A percentile compares a stretch with the other conserved stretches of the same genome.
Evolutionary conservation across 1,140 invertebrate genomes (phyloP).

Genomic region (Drosophila equinoxialis): DNA sequence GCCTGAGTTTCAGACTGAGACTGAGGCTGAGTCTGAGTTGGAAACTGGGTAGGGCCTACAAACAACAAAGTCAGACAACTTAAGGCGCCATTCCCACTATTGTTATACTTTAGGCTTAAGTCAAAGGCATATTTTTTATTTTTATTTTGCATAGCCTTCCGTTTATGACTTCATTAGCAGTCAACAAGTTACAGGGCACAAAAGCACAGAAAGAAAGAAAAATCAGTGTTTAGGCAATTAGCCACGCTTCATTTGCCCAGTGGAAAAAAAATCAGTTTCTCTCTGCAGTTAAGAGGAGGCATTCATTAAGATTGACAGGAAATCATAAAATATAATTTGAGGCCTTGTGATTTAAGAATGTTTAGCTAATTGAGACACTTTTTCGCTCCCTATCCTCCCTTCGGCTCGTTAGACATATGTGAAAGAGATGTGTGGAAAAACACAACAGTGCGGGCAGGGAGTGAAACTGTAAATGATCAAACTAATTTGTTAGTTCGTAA

Average conservation of each 20-base stretch:
- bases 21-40: slow-evolving; percentile 21
- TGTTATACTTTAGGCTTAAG: slow-evolving; percentile 38
- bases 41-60: slow-evolving; percentile 20
- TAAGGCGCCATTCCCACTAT: slow-evolving; percentile 53
- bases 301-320: slow-evolving; percentile 75
- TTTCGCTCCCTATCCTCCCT: background rate
- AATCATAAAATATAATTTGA: slow-evolving; percentile 75
- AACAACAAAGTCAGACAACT: background rate
- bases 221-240: slow-evolving; percentile 63
- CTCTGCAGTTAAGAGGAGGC: slow-evolving; percentile 36
- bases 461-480: slow-evolving; percentile 11
- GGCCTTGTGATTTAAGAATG: slow-evolving; percentile 45
- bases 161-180: slow-evolving; percentile 74
- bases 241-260: slow-evolving; percentile 65
- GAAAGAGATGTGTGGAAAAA: background rate
- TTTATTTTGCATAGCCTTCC: slow-evolving; percentile 32
- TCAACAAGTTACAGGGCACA: slow-evolving; percentile 56
- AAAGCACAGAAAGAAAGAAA: slow-evolving; percentile 20
- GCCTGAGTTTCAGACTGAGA: background rate
- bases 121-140: background rate
- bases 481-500: slow-evolving; percentile 10
- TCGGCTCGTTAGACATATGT: background rate
- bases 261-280: slow-evolving; percentile 44
- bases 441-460: background rate
- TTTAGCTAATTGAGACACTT: slow-evolving; percentile 60